Evolutionary conservation across 2,888 invertebrate species (phyloP), one percentile per base, ranked within the genome.

Genomic region (Phasia obesa): DNA sequence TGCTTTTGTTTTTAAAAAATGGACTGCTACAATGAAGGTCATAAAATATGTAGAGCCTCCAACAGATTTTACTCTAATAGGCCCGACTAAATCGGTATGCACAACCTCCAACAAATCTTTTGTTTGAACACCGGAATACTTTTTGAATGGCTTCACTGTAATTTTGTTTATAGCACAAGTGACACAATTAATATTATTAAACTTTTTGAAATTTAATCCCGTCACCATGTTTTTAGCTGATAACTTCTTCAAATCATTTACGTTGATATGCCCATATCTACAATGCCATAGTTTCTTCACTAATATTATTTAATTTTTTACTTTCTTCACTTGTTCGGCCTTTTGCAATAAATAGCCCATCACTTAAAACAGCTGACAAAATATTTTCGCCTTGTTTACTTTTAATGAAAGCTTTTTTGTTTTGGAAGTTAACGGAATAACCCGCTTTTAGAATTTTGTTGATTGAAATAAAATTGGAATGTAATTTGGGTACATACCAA

Each of bases 161-260:
- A 74, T 78, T 73, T 82, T 82, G 44, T 73, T 59, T 7, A 71
- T 19, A 11, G 64, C 76, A 44, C 80, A 81, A 17, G 81, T 76
- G 15, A 67, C 21, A 13, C 81, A 81, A 9, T 60, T 19, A n/a
- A 81, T 57, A 21, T 49, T 71, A 1, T 69, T 42, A 17, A 47
- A 7, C 13, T 17, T 35, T 13, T 51, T 76, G 7, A 49, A 4
- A 17, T 53, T 25, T 25, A 76, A 17, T 13, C 76, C 76, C 21
- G 51, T 59, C 21, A 76, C 67, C 76, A 76, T 67, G 7, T 69
- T 69, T 51, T 55, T 67, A 4, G 19, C 7, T 17, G 21, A 57
- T 9, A 75, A 49, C 25, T 75, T 64, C 4, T 57, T 65, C 13
- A 75, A 57, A 59, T 65, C 75, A 44, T 47, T 75, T 35, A 65